Evolutionary conservation across 92 coral and sea anemone species (phyloP), one percentile per base, ranked within the genome.

Genomic region (Phymanthus crucifer): DNA sequence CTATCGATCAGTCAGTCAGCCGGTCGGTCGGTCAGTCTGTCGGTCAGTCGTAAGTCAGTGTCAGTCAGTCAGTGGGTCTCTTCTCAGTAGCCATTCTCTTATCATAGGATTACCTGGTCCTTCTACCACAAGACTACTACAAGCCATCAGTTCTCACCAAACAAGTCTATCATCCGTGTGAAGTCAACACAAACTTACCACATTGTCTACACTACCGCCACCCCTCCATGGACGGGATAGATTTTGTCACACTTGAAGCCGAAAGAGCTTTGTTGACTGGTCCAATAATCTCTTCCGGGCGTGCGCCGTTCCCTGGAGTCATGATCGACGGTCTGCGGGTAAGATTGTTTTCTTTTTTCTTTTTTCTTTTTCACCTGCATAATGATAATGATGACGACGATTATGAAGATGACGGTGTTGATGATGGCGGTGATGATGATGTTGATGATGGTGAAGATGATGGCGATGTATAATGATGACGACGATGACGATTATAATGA

Each of bases 91-190:
- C 48, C 14, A 43, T 43, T 43, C 48, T 43, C 14, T 43, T 43
- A 14, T n/a, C 10, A 17, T 81, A 95, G 99, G 99, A 95, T 70
- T 91, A 93, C 74, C 46, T 95, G 32, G 98, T 93, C 70, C 89
- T 95, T 45, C 87, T 95, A 18, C 99, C 99, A 43, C 90, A 95
- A 67, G 89, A 88, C n/a, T 95, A 95, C 75, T 95, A 95, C 92
- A 82, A 81, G 33, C 93, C 98, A 17, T 73, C 83, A 18, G 83
- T 75, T 75, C 89, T 95, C 13, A 83, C 83, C 12, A 71, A 84
- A 32, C 89, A 83, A 14, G 94, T 93, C 32, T 47, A 75, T 45
- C 83, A 87, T 38, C 92, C 97, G 19, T 95, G 99, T 66, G 79
- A 83, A 47, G 85, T 91, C 36, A 87, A 80, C 37, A 81, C 84